Base-by-base conservation (phyloP, 1,140 invertebrate genomes). In the Mycetomoellerius zeteki region DNA sequence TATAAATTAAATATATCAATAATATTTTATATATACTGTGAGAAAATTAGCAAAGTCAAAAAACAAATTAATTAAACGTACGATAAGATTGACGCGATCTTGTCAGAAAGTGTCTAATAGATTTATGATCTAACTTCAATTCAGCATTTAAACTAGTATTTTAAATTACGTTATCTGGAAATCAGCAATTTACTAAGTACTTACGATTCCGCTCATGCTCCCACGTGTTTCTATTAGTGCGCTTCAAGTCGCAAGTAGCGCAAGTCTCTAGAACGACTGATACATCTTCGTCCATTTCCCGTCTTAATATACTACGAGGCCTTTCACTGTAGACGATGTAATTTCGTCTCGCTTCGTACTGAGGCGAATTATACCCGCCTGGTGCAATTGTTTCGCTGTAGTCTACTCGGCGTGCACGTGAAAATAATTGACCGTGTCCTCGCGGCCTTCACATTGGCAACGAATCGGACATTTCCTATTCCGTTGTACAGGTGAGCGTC, bases 241-340 rank as follows among this genome's bases (percentile, higher is more conserved):
- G 67, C 69, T 52, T 64, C 82, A 58, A 43, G 65, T 87, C 91
- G 90, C 14, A 50, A 16, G 78, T 88, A 84, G 86, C 43, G 77
- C 77, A 88, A 91, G 85, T 92, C 86, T 88, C 88, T 92, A 92
- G 88, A 82, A 85, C 89, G 91, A 95, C 95, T 95, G 94, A 95
- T 94, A 93, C 92, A 95, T 95, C 94, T 94, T 94, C 90, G 87
- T 86, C 73, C 89, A 93, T 93, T 94, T 92, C 94, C 87, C 93
- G 92, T 93, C 93, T 94, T 95, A 95, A 95, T 95, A 95, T 95
- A 95, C 90, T 84, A 58, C 19, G 12, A 64, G 76, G 92, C 94
- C 95, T 95, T 95, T 95, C 95, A 95, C 95, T 94, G 92, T 92
- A 90, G 91, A 72, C 64, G 88, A 87, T 89, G 85, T 90, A 81